These are phyloP conservation scores for Neoarius graeffei DNA, from an alignment of 2,113 vertebrate species.

Conservation along the genomic window DNA sequence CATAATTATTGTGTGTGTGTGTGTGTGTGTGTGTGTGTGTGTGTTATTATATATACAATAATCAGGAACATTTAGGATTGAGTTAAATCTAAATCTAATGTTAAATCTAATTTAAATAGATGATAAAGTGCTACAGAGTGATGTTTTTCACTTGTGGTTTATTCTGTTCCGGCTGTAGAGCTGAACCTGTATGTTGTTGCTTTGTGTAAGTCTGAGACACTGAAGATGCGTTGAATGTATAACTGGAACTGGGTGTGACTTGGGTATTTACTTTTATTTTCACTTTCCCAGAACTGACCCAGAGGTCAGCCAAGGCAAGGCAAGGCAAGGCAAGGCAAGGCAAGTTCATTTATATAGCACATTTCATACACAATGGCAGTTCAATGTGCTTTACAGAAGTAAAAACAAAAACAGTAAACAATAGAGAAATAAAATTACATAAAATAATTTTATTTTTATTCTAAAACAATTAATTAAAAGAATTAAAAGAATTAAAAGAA, in stretches of 20 bases:
- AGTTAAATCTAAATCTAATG: neutral
- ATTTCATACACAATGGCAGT: too few relatives aligned
- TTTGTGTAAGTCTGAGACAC: neutral
- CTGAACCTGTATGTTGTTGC: neutral
- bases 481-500: too few relatives aligned
- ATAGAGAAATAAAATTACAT: too few relatives aligned
- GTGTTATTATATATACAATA: neutral
- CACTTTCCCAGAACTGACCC: neutral
- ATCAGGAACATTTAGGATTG: neutral
- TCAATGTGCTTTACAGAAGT: too few relatives aligned
- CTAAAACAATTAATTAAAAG: too few relatives aligned
- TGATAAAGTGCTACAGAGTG: neutral
- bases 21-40: too few relatives aligned
- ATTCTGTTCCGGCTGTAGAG: neutral
- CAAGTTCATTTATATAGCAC: too few relatives aligned
- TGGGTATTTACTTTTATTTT: neutral
- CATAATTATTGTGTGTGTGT: too few relatives aligned
- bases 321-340: too few relatives aligned
- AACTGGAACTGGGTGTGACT: neutral
- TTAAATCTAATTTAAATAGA: neutral
- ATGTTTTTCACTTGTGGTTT: neutral
- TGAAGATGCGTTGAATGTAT: neutral
- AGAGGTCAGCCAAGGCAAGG: too few relatives aligned
- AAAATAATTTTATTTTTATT: too few relatives aligned
- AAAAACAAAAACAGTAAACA: too few relatives aligned